Evolutionary conservation across 1,140 invertebrate genomes (phyloP).

Genomic region (Rhyacophila brunnea): DNA sequence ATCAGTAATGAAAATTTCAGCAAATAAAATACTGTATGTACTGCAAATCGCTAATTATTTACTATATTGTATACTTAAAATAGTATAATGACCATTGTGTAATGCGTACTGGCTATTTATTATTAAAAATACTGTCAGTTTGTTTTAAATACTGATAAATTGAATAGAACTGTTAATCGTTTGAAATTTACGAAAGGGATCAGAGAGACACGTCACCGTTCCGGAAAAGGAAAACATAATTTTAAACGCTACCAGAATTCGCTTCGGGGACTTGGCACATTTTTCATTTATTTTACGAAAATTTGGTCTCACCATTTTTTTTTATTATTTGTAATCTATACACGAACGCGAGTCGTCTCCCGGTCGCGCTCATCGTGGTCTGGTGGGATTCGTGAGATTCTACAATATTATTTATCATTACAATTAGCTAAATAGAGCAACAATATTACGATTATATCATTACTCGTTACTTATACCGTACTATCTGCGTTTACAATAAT

Average conservation of each 20-base stretch:
- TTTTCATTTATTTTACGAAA: conserved; percentile 34
- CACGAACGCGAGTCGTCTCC: conserved; percentile 19
- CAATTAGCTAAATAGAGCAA: conserved; percentile 35
- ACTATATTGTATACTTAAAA: too few relatives aligned
- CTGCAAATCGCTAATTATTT: too few relatives aligned
- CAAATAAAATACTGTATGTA: too few relatives aligned
- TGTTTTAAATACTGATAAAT: too few relatives aligned
- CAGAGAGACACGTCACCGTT: neutral
- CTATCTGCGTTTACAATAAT: conserved; percentile 21
- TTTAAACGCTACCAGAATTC: conserved; percentile 25
- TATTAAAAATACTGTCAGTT: too few relatives aligned
- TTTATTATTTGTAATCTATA: conserved; percentile 29
- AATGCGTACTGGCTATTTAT: too few relatives aligned
- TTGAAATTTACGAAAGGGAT: neutral
- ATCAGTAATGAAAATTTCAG: too few relatives aligned
- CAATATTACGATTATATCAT: conserved; percentile 32
- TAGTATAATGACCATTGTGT: too few relatives aligned
- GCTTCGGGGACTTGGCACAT: conserved; percentile 35
- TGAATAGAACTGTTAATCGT: too few relatives aligned
- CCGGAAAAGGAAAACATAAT: neutral
- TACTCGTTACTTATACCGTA: conserved; percentile 30
- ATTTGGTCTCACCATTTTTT: conserved; percentile 35
- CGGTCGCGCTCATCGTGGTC: conserved; percentile 10
- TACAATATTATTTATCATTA: conserved; percentile 28
- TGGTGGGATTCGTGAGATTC: conserved; percentile 37